Percentiles rank a stretch among this genome's conserved stretches.
Conservation (phyloP, 2,888 invertebrate genomes). For the Orthonevra nobilis region DNA sequence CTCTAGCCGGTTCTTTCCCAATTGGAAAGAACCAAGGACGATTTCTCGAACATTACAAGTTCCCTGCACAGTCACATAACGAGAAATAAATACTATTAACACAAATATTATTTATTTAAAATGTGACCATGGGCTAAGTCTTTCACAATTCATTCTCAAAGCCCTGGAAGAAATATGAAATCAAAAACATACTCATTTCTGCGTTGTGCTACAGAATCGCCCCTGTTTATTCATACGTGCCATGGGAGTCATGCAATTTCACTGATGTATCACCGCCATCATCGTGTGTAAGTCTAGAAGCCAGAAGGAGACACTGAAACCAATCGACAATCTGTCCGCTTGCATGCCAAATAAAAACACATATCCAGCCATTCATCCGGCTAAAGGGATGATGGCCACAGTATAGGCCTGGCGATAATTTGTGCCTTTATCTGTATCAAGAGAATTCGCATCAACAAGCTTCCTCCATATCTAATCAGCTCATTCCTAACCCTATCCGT, state of each 20-base stretch:
- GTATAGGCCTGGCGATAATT: constrained; percentile 43
- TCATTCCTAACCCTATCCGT: constrained; percentile 10
- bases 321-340: constrained; percentile 30
- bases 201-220: neutral
- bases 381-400: constrained; percentile 1
- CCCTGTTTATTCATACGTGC: neutral
- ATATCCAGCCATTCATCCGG: constrained; percentile 45
- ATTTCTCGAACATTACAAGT: too few relatives aligned
- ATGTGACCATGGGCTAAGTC: too few relatives aligned
- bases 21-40: too few relatives aligned
- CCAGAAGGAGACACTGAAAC: constrained; percentile 33
- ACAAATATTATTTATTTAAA: too few relatives aligned
- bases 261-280: constrained; percentile 29
- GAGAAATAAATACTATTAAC: too few relatives aligned
- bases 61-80: too few relatives aligned
- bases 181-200: too few relatives aligned
- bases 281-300: constrained; percentile 57
- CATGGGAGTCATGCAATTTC: neutral
- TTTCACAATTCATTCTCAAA: too few relatives aligned
- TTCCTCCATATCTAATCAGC: constrained; percentile 43
- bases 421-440: constrained; percentile 33
- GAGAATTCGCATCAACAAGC: neutral
- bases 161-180: too few relatives aligned
- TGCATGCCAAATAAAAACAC: constrained; percentile 39
- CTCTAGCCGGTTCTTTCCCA: too few relatives aligned